Percentiles rank a stretch among this genome's conserved stretches.
These are phyloP conservation scores for Macquaria ambigua DNA, from an alignment of 2,113 vertebrate species.

Conservation along the genomic window DNA sequence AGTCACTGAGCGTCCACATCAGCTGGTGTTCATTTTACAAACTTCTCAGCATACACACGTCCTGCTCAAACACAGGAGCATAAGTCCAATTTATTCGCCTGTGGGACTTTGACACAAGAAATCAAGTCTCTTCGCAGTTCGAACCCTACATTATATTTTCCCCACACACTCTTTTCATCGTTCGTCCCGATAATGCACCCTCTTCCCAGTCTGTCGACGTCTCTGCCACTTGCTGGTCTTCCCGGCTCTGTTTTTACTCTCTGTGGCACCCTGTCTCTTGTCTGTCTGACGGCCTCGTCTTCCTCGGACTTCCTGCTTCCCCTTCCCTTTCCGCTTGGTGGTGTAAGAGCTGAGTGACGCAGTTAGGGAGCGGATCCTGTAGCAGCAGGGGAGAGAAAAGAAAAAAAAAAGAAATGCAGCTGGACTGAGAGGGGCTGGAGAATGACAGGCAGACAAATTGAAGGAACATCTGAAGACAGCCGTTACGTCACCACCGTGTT, in stretches of 20 bases:
- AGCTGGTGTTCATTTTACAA: background rate
- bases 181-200: slow-evolving; percentile 58
- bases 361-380: slow-evolving; percentile 92
- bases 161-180: slow-evolving; percentile 49
- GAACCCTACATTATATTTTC: background rate
- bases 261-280: slow-evolving; percentile 54
- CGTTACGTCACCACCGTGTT: background rate
- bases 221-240: slow-evolving; percentile 90
- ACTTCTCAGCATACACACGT: background rate
- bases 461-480: background rate
- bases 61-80: background rate
- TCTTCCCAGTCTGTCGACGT: slow-evolving; percentile 87
- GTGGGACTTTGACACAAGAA: background rate
- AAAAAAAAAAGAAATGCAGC: slow-evolving; percentile 14
- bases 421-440: slow-evolving; percentile 25
- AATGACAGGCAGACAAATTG: background rate
- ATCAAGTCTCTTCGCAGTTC: background rate
- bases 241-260: slow-evolving; percentile 74
- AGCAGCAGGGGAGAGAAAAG: background rate
- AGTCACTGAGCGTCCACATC: background rate
- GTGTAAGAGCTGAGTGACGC: slow-evolving; percentile 86
- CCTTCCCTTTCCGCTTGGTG: slow-evolving; percentile 85
- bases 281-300: slow-evolving; percentile 69
- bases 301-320: slow-evolving; percentile 77
- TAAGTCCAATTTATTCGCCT: background rate